These are phyloP conservation scores for Drosophila yakuba DNA, from an alignment of 1,140 invertebrate species.

Conservation along the genomic window DNA sequence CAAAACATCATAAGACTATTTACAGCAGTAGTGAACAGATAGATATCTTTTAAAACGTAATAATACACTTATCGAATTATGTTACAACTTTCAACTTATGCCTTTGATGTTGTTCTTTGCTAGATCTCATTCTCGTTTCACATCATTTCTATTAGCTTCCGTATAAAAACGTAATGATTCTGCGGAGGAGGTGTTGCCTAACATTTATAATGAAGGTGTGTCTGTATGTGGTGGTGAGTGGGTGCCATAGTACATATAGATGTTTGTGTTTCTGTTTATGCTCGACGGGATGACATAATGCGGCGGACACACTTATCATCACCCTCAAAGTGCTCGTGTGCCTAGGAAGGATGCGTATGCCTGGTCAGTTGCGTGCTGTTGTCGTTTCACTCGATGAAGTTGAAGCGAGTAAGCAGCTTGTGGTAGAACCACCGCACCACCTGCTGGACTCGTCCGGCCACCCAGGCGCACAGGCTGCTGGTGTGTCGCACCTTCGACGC, in stretches of 20 bases:
- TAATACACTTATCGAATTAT: constrained; percentile 67
- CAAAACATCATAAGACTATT: constrained; percentile 68
- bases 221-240: constrained; percentile 21
- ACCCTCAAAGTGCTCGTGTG: constrained; percentile 6
- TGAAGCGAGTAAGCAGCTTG: constrained; percentile 82
- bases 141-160: constrained; percentile 4
- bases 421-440: constrained; percentile 82
- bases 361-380: constrained; percentile 3
- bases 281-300: constrained; percentile 51
- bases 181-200: constrained; percentile 42
- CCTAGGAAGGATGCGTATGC: constrained; percentile 32
- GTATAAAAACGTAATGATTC: constrained; percentile 74
- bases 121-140: constrained; percentile 19
- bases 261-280: constrained; percentile 28
- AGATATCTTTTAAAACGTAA: constrained; percentile 67
- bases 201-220: constrained; percentile 60
- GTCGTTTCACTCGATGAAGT: constrained; percentile 78
- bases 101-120: constrained; percentile 35
- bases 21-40: constrained; percentile 70
- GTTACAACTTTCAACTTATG: constrained; percentile 68
- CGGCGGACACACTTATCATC: neutral
- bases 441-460: constrained; percentile 71
- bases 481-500: constrained; percentile 85
- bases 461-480: constrained; percentile 85
- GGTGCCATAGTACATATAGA: constrained; percentile 31